A percentile compares a stretch with the other conserved stretches of the same genome.
phyloP scores from a whole-genome alignment of 2,797 vertebrate genomes.

The Sylvilagus floridanus region DNA sequence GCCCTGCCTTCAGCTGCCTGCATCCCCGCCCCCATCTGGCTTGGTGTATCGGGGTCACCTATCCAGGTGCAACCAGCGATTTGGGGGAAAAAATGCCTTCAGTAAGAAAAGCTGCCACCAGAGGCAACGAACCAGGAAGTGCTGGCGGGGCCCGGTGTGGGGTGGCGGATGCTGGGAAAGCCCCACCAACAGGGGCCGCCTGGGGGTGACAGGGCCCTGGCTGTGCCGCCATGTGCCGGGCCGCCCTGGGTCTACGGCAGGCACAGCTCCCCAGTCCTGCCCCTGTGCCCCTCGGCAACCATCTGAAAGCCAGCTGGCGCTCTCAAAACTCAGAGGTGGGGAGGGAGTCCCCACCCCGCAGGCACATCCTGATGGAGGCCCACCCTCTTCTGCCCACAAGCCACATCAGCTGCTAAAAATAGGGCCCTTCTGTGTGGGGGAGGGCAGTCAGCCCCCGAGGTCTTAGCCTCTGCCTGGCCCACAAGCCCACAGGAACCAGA shows the following conservation, averaged over 20 bases:
- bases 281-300: neutral
- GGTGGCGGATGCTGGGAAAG: neutral
- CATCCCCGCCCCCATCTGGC: neutral
- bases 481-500: neutral
- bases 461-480: neutral
- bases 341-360: neutral
- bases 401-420: conserved; percentile 71
- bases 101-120: neutral
- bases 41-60: neutral
- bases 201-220: no score
- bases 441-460: neutral
- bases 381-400: conserved; percentile 48
- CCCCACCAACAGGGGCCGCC: neutral
- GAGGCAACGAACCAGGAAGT: neutral
- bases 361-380: conserved; percentile 3
- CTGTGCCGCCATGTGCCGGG: neutral
- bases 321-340: neutral
- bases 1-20: neutral
- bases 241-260: neutral
- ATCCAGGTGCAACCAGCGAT: neutral
- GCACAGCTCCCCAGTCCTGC: no score
- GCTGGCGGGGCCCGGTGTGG: neutral
- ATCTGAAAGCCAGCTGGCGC: neutral
- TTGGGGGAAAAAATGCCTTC: neutral
- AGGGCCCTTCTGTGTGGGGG: neutral